A percentile compares a stretch with the other conserved stretches of the same genome.
phyloP scores from a whole-genome alignment of 1,140 invertebrate genomes.

The Drosophila nasuta region DNA sequence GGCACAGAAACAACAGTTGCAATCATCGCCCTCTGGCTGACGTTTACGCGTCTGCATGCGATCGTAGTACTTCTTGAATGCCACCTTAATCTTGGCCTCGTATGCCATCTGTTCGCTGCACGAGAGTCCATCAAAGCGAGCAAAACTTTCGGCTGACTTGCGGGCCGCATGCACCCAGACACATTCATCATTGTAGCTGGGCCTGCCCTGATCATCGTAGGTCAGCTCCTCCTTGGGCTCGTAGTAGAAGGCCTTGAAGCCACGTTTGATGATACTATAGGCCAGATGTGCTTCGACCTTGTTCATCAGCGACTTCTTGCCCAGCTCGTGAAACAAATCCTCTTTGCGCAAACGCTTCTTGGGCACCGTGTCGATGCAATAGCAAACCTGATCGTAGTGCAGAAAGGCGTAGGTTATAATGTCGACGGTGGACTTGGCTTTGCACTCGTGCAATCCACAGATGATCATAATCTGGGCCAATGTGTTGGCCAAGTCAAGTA shows the following conservation, averaged over 20 bases:
- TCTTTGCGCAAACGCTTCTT: slow-evolving; percentile 79
- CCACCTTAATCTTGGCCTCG: slow-evolving; percentile 78
- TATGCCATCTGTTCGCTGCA: slow-evolving; percentile 71
- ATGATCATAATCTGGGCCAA: slow-evolving; percentile 79
- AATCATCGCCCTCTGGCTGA: slow-evolving; percentile 76
- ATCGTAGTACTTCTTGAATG: slow-evolving; percentile 79
- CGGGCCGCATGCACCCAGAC: slow-evolving; percentile 79
- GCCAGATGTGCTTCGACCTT: slow-evolving; percentile 78
- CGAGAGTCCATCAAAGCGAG: slow-evolving; percentile 74
- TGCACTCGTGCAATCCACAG: slow-evolving; percentile 80
- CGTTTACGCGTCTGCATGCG: slow-evolving; percentile 76
- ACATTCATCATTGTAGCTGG: slow-evolving; percentile 76
- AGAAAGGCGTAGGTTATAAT: slow-evolving; percentile 77
- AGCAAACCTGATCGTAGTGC: slow-evolving; percentile 81
- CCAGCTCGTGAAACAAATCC: slow-evolving; percentile 78
- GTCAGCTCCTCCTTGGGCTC: slow-evolving; percentile 68
- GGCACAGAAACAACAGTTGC: slow-evolving; percentile 81
- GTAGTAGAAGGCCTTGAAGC: slow-evolving; percentile 82
- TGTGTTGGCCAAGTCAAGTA: slow-evolving; percentile 74
- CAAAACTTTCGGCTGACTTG: slow-evolving; percentile 74
- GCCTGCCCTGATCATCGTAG: slow-evolving; percentile 66
- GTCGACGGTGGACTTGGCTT: slow-evolving; percentile 78
- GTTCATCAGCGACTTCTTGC: slow-evolving; percentile 81
- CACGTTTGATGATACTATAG: slow-evolving; percentile 76
- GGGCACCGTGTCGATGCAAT: slow-evolving; percentile 74